A percentile compares a stretch with the other conserved stretches of the same genome.
phyloP scores from a whole-genome alignment of 2,888 invertebrate species.

The Rotaria macrura region DNA sequence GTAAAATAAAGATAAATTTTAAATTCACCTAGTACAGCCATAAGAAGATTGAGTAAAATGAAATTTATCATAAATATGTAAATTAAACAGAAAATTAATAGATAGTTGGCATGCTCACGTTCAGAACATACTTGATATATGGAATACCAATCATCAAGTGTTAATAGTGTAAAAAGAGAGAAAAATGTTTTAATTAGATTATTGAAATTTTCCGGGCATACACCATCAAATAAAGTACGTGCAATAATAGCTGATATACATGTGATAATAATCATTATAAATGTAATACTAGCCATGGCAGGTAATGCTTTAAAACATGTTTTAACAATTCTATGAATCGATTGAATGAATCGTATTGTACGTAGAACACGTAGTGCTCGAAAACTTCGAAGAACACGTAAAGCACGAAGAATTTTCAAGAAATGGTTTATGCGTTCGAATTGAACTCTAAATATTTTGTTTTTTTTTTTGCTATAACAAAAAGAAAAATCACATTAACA shows the following conservation, averaged over 20 bases:
- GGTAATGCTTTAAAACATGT: constrained; percentile 41
- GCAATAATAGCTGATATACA: constrained; percentile 45
- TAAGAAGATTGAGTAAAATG: constrained; percentile 43
- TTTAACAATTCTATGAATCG: constrained; percentile 40
- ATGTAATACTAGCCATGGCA: constrained; percentile 42
- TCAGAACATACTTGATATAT: constrained; percentile 36
- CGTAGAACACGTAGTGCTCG: constrained; percentile 37
- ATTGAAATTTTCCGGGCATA: constrained; percentile 39
- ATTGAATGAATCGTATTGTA: constrained; percentile 36
- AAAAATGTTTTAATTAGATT: constrained; percentile 38
- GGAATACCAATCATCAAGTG: constrained; percentile 40
- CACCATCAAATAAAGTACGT: constrained; percentile 39
- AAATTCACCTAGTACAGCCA: constrained; percentile 40
- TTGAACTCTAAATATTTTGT: neutral
- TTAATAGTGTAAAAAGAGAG: constrained; percentile 39
- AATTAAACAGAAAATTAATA: constrained; percentile 40
- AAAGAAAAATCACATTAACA: neutral
- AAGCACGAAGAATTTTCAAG: constrained; percentile 36
- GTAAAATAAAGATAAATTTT: neutral
- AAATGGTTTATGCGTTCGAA: constrained; percentile 29
- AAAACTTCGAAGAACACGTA: constrained; percentile 37
- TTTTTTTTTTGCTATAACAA: neutral
- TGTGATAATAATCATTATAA: constrained; percentile 41
- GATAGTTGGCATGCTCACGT: neutral
- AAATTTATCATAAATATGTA: constrained; percentile 44